phyloP scores from a whole-genome alignment of 2,113 vertebrate genomes.

The Gallinago undulata region DNA sequence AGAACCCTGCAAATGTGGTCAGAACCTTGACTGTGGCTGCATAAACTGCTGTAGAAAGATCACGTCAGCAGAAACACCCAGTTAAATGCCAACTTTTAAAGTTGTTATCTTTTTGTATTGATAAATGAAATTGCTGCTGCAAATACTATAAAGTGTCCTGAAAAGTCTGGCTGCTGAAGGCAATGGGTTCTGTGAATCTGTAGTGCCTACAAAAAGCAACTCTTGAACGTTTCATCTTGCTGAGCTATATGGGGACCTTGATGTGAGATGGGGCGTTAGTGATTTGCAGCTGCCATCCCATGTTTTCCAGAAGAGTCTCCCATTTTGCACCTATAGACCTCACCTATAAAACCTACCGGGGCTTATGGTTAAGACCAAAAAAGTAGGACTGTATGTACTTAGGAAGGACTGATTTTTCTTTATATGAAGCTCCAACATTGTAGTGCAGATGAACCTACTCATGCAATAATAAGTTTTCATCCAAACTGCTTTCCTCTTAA shows the following conservation, averaged over 20 bases:
- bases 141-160: not conserved
- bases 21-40: rapidly evolving
- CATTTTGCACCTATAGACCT: not conserved
- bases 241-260: not conserved
- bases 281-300: rapidly evolving
- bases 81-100: not conserved
- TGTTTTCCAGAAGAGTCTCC: not conserved
- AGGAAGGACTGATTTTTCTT: not conserved
- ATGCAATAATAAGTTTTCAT: not conserved
- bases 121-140: rapidly evolving
- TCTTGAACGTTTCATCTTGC: rapidly evolving
- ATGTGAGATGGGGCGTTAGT: not conserved
- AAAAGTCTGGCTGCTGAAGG: not conserved
- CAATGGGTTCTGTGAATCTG: not conserved
- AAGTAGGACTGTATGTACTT: not conserved
- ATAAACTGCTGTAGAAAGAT: not conserved
- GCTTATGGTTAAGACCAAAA: not conserved
- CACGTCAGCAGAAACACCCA: not conserved
- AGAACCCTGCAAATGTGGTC: rapidly evolving
- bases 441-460: not conserved
- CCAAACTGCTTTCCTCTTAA: not conserved
- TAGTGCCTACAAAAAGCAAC: not conserved
- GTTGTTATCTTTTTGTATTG: not conserved
- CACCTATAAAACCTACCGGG: not conserved
- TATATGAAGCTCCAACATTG: not conserved